Base-by-base conservation (phyloP, 2,113 vertebrate species). In the Hemiprocne comata region DNA sequence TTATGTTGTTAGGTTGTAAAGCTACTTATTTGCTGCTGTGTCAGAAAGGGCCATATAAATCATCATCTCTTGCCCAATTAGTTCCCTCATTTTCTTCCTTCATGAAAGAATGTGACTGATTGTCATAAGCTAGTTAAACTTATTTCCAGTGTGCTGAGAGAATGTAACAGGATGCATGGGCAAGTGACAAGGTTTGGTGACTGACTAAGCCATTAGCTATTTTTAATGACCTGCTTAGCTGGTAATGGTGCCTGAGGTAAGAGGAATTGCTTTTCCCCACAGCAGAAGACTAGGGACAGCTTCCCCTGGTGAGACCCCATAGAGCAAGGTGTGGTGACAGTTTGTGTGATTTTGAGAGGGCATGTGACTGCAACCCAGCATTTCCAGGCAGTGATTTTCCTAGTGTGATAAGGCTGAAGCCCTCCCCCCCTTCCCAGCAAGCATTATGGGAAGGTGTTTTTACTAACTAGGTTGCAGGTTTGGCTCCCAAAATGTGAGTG, bases 221-320 rank as follows among this genome's bases (percentile, higher is more conserved):
- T 93, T 91, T 94, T 89, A 85, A 80, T 85, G 28, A 89, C 42
- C 24, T 62, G 19, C n/a, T 82, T 87, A 84, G 58, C 62, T 46
- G 62, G 1, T 77, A 42, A 55, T 0, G 2, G 16, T 46, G 36
- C 58, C 71, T 89, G 62, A 55, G 46, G n/a, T 53, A 54, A 46
- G 26, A 62, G 25, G 70, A 85, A 61, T 69, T 89, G 51, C 55
- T 86, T 92, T 84, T 77, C 36, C 24, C 28, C 26, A 50, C 18
- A 65, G 26, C n/a, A 61, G 34, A 57, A 78, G 40, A 11, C 15
- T 42, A 21, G 36, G 25, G 17, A 55, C 4, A 9, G 8, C 26
- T 73, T 91, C 29, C 12, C 24, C 46, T 62, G 17, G n/a, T 1
- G 4, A 58, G 48, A 72, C 14, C 5, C 38, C 2, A 0, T 24